Evolutionary conservation across 1,140 invertebrate genomes (phyloP).

Genomic region (Eurosta solidaginis): DNA sequence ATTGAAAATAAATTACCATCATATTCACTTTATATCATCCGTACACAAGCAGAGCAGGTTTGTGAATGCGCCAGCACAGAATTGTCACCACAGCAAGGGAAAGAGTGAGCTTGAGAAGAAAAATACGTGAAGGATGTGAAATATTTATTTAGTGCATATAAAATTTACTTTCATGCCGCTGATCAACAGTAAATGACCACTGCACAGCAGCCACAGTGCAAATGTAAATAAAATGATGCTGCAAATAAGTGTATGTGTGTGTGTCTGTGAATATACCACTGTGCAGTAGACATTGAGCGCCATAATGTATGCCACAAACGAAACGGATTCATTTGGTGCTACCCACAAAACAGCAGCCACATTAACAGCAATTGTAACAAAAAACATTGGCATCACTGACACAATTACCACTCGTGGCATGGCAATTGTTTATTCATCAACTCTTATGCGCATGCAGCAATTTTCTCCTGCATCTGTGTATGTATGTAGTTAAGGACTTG

Average conservation of each 20-base stretch:
- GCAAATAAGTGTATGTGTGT: no score
- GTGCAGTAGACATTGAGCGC: not conserved
- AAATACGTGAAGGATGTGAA: not conserved
- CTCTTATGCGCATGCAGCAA: not conserved
- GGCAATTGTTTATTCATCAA: constrained; percentile 22
- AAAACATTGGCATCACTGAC: not conserved
- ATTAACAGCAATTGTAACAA: not conserved
- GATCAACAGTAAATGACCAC: constrained; percentile 13
- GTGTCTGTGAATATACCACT: no score
- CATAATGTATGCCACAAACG: constrained; percentile 17
- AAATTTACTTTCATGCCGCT: constrained; percentile 3
- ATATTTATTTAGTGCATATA: constrained; percentile 10
- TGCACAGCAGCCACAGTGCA: not conserved
- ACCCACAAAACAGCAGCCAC: not conserved
- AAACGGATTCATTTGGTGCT: constrained; percentile 3
- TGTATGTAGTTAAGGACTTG: not conserved
- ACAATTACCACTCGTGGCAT: not conserved
- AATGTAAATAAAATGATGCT: constrained; percentile 6
- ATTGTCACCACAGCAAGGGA: not conserved
- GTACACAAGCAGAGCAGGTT: no score
- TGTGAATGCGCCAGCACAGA: not conserved
- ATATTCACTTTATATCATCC: no score
- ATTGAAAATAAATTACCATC: constrained; percentile 23
- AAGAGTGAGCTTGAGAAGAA: not conserved
- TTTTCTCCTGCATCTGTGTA: not conserved